phyloP scores from a whole-genome alignment of 2,888 invertebrate species.

The Perithous albicinctus region DNA sequence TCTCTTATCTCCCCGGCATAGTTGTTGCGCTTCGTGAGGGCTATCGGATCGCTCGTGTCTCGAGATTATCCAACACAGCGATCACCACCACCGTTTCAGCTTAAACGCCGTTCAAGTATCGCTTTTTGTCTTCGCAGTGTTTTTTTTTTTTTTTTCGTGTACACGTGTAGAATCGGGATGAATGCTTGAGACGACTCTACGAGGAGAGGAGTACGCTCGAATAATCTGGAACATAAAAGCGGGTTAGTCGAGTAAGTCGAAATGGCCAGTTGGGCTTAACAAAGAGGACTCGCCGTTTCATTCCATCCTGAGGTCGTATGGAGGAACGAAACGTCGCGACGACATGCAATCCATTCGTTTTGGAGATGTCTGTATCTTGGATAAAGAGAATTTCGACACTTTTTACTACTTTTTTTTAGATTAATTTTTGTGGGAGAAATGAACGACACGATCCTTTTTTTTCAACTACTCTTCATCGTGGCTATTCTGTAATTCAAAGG shows the following conservation, averaged over 20 bases:
- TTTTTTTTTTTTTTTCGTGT: too few relatives aligned
- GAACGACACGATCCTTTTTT: too few relatives aligned
- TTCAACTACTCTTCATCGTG: too few relatives aligned
- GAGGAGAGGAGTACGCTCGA: constrained; percentile 27
- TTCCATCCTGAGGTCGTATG: background rate
- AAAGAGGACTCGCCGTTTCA: constrained; percentile 10
- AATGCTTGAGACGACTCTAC: background rate
- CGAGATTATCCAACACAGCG: constrained; percentile 65
- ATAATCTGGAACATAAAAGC: constrained; percentile 54
- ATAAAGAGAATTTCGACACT: background rate
- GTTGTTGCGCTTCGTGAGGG: constrained; percentile 72
- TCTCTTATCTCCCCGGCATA: constrained; percentile 69
- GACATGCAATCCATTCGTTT: constrained; percentile 69
- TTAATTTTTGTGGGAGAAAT: too few relatives aligned
- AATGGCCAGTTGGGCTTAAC: constrained; percentile 31
- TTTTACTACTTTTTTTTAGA: too few relatives aligned
- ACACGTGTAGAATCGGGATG: background rate
- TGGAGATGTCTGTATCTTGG: background rate
- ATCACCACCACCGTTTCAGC: constrained; percentile 45
- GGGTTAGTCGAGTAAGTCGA: constrained; percentile 41
- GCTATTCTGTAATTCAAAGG: too few relatives aligned
- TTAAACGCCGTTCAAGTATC: background rate
- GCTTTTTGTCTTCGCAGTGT: background rate
- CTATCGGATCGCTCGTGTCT: constrained; percentile 73
- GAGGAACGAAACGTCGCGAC: constrained; percentile 61